Base-by-base conservation (phyloP, 2,797 vertebrate species). In the Halcyon badia region DNA sequence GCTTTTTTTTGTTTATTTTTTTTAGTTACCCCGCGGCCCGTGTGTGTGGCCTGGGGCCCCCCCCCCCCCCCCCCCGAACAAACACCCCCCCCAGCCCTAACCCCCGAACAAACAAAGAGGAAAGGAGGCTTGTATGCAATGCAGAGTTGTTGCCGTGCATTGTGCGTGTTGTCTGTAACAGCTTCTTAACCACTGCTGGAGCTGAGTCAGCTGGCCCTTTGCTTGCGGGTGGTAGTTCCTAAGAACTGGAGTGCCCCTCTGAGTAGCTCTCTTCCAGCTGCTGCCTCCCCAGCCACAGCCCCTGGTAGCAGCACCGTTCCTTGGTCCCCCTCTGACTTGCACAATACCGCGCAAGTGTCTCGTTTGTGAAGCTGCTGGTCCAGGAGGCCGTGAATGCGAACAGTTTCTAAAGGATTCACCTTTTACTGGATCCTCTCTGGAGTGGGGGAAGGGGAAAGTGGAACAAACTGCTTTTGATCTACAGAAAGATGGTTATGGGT, bases 61-160 rank as follows among this genome's bases (percentile, higher is more conserved):
- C 9, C 37, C 37, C 37, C 37, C 9, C 10, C 37, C 37, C 37
- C 37, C 37, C 37, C 48, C 15, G 28, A 26, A 25, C 25, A 51
- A 28, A 51, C 48, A 26, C 5, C 26, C 14, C 9, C 25, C 25
- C 49, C 8, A n/a, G n/a, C n/a, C n/a, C 49, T 9, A 26, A 14
- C 49, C 49, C 14, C 49, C 48, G 12, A 14, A 25, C 46, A 48
- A 26, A 49, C 26, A 51, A 28, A 28, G 17, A 24, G 3, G 16
- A 33, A 24, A 24, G 1, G 2, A 3, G 2, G 4, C 19, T 2
- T 33, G 4, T 46, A 10, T 17, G 5, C 16, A 24, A 0, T 28
- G 5, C 41, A 4, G 5, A n/a, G 4, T 21, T 60, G 31, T 42
- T 87, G 79, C 5, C 44, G 2, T 19, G 41, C 24, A 0, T 15